These are phyloP conservation scores for Drosophila sturtevanti DNA, from an alignment of 1,140 invertebrate genomes.

Conservation along the genomic window DNA sequence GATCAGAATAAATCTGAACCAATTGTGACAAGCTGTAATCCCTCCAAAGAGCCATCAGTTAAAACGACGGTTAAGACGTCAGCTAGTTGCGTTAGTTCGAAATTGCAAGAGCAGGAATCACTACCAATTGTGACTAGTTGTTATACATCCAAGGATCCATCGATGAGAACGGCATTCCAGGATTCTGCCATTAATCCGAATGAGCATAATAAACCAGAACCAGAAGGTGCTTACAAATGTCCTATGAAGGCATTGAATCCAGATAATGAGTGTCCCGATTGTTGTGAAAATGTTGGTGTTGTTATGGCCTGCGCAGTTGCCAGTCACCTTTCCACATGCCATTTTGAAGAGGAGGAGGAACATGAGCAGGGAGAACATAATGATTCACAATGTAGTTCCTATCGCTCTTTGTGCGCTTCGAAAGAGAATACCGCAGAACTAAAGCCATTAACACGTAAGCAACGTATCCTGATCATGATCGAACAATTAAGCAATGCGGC, in stretches of 20 bases:
- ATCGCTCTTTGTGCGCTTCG: not conserved
- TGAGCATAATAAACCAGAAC: too few relatives aligned
- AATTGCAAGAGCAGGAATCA: not conserved
- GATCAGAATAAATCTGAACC: not conserved
- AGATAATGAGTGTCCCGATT: too few relatives aligned
- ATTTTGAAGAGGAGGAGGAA: not conserved
- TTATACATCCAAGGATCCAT: not conserved
- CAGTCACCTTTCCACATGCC: not conserved
- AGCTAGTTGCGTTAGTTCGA: not conserved
- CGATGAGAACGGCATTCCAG: not conserved
- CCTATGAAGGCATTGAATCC: too few relatives aligned
- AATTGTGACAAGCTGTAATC: not conserved
- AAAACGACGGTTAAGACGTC: not conserved
- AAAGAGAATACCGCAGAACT: not conserved
- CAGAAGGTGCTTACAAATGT: too few relatives aligned
- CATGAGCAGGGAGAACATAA: not conserved
- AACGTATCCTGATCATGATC: conserved; percentile 29
- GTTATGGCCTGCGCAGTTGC: not conserved
- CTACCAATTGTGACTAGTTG: not conserved
- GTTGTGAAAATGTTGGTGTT: not conserved
- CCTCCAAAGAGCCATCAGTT: not conserved
- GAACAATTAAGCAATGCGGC: conserved; percentile 21
- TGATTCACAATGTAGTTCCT: not conserved
- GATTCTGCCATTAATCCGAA: not conserved
- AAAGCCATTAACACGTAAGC: conserved; percentile 8